Evolutionary conservation across 1,140 invertebrate genomes (phyloP), one percentile per base, ranked within the genome.

Genomic region (Sitophilus oryzae): DNA sequence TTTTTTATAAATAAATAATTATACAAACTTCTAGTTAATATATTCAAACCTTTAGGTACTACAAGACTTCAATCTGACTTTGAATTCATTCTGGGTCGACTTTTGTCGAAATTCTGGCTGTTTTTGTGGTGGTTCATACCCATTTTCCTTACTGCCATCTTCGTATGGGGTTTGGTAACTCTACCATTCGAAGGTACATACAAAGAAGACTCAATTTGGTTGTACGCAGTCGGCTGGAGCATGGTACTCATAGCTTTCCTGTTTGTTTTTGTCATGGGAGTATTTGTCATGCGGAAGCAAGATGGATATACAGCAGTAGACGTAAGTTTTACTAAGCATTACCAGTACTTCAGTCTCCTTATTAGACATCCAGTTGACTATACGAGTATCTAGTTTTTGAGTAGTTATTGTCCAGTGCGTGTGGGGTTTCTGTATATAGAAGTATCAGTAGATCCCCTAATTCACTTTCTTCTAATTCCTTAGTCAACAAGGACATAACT

Each of bases 41-140:
- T 36, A 25, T 54, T 56, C 56, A 43, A 60, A 56, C 37, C 66
- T 71, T 54, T 50, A 74, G 73, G 73, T 18, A 67, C 71, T n/a
- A 66, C 69, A 53, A 65, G 68, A 34, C 62, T 78, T 9, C 73
- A 74, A 62, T 71, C 72, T 36, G 76, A 79, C 62, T 76, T 79
- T 58, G 76, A 79, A 63, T 79, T 79, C 59, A 74, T 77, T 16
- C 61, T 76, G 1, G 75, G 76, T 0, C 67, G 72, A n/a, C 74
- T 70, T 53, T 56, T 79, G 16, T 72, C 67, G 22, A 66, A 65
- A 19, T 47, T 74, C 40, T 77, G 75, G 73, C 72, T 74, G 41
- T 51, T 67, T 10, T 60, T 77, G 14, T 79, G 76, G 76, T 69
- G 71, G 48, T 54, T 75, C 4, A 67, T 71, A 3, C 77, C 77